A percentile compares a stretch with the other conserved stretches of the same genome.
Conservation (phyloP, 2,888 invertebrate species). For the Drosophila mimetica region DNA sequence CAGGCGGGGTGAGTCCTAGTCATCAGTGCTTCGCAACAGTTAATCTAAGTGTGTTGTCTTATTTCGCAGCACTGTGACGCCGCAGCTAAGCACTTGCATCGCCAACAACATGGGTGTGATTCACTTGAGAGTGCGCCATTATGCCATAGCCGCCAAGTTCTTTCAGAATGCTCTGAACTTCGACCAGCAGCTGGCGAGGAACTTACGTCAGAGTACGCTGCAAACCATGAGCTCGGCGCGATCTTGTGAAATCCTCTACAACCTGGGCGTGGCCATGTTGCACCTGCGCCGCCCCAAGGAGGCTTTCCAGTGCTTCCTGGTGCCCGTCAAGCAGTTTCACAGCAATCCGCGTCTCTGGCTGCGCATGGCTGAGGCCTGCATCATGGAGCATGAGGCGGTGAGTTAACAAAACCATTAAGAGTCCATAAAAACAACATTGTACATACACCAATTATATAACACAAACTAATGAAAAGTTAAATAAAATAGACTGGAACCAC, state of each 20-base stretch:
- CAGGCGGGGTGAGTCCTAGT: slow-evolving; percentile 68
- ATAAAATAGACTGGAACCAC: no score
- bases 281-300: slow-evolving; percentile 91
- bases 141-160: slow-evolving; percentile 84
- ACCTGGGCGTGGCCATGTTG: slow-evolving; percentile 88
- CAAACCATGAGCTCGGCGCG: slow-evolving; percentile 81
- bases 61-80: slow-evolving; percentile 71
- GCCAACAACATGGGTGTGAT: slow-evolving; percentile 85
- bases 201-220: slow-evolving; percentile 75
- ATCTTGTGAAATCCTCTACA: slow-evolving; percentile 84
- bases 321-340: slow-evolving; percentile 93
- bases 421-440: no score
- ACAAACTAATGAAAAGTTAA: not conserved
- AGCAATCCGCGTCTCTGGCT: slow-evolving; percentile 96
- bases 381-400: slow-evolving; percentile 87
- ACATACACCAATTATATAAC: not conserved
- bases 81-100: slow-evolving; percentile 82
- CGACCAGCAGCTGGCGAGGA: slow-evolving; percentile 79
- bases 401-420: slow-evolving; percentile 23
- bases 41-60: not conserved
- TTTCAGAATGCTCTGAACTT: slow-evolving; percentile 84
- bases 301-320: slow-evolving; percentile 96
- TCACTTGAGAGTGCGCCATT: slow-evolving; percentile 84
- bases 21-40: no score
- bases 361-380: slow-evolving; percentile 96